A percentile compares a stretch with the other conserved stretches of the same genome.
phyloP scores from a whole-genome alignment of 1,140 invertebrate species.

The Microplitis demolitor region DNA sequence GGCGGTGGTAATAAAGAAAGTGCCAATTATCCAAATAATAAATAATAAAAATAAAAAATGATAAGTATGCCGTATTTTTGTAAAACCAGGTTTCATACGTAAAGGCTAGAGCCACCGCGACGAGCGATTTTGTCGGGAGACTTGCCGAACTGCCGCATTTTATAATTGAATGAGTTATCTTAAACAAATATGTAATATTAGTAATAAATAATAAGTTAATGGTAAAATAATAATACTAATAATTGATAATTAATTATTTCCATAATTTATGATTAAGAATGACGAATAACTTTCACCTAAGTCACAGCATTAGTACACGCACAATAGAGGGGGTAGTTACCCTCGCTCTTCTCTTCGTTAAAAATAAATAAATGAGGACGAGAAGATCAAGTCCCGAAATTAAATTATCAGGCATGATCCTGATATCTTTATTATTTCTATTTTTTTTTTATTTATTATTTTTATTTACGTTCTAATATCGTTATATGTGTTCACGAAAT shows the following conservation, averaged over 20 bases:
- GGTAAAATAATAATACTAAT: background rate
- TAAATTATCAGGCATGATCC: too few relatives aligned
- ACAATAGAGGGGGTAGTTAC: slow-evolving; percentile 10
- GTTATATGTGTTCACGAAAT: too few relatives aligned
- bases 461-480: too few relatives aligned
- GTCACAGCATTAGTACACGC: slow-evolving; percentile 20
- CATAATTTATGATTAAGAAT: slow-evolving; percentile 5
- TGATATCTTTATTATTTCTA: too few relatives aligned
- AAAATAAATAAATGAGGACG: slow-evolving; percentile 7
- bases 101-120: slow-evolving; percentile 10
- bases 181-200: slow-evolving; percentile 16
- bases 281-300: slow-evolving; percentile 6
- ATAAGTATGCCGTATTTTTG: slow-evolving; percentile 61
- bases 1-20: slow-evolving; percentile 44
- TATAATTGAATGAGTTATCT: slow-evolving; percentile 37
- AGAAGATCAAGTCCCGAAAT: too few relatives aligned
- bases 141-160: slow-evolving; percentile 58
- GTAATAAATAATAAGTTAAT: slow-evolving; percentile 16
- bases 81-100: slow-evolving; percentile 38
- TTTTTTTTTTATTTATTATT: too few relatives aligned
- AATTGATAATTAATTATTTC: slow-evolving; percentile 17
- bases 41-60: slow-evolving; percentile 22
- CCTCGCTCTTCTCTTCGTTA: slow-evolving; percentile 9
- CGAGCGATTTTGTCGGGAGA: slow-evolving; percentile 20
- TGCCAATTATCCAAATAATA: slow-evolving; percentile 56